Conservation (phyloP, 92 coral and sea anemone genomes). For the Bergia sp. region DNA sequence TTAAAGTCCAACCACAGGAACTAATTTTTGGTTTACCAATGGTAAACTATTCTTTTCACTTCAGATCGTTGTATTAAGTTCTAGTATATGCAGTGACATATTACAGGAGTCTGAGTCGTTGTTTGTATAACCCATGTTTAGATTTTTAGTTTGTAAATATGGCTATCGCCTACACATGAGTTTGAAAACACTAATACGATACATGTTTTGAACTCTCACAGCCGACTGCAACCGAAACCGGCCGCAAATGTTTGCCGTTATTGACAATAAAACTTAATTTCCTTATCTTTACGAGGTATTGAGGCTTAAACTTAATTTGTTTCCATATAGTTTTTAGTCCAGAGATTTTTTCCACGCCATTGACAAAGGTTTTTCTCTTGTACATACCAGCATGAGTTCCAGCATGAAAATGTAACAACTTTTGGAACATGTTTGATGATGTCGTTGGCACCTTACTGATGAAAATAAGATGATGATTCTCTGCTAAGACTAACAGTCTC, state of each 20-base stretch:
- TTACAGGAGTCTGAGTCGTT: background rate
- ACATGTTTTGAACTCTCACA: background rate
- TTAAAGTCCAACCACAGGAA: background rate
- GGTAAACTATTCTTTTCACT: conserved; percentile 1
- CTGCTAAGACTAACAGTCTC: background rate
- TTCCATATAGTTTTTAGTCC: background rate
- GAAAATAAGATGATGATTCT: background rate
- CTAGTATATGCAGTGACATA: too few relatives aligned
- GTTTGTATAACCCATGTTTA: background rate
- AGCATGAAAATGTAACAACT: background rate
- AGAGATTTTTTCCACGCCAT: background rate
- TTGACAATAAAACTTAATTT: background rate
- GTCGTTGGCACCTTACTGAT: background rate
- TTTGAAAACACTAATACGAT: background rate
- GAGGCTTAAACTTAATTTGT: background rate
- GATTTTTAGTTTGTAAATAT: conserved; percentile 7
- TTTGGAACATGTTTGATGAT: background rate
- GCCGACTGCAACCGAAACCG: background rate
- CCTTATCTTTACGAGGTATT: background rate
- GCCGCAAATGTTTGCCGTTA: background rate
- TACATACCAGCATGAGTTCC: background rate
- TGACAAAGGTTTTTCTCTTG: background rate
- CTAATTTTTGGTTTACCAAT: conserved; percentile 6
- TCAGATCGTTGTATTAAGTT: background rate
- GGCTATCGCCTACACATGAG: background rate